A percentile compares a stretch with the other conserved stretches of the same genome.
These are phyloP conservation scores for Drosophila mimica DNA, from an alignment of 2,888 invertebrate genomes.

Conservation along the genomic window DNA sequence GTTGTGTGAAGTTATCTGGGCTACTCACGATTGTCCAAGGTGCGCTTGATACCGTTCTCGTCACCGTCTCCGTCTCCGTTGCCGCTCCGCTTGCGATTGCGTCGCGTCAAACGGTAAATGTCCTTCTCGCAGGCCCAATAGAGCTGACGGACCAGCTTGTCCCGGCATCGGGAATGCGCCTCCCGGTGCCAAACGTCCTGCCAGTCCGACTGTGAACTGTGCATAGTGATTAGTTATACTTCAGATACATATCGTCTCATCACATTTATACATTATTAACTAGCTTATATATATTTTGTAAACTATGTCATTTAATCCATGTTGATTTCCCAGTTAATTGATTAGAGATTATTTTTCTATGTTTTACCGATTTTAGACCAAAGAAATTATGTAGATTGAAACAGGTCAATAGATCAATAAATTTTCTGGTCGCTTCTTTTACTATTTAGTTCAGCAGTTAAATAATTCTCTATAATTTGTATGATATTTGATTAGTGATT, in stretches of 20 bases:
- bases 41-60: slow-evolving; percentile 55
- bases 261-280: background rate
- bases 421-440: background rate
- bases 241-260: background rate
- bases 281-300: background rate
- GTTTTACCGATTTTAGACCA: no score
- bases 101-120: slow-evolving; percentile 86
- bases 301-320: background rate
- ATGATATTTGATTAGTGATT: no score
- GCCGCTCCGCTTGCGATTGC: slow-evolving; percentile 80
- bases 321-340: background rate
- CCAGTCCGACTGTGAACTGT: slow-evolving; percentile 87
- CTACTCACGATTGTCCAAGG: slow-evolving; percentile 50
- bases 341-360: background rate
- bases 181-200: slow-evolving; percentile 87
- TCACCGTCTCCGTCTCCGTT: background rate
- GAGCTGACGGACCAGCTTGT: slow-evolving; percentile 86
- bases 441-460: no score
- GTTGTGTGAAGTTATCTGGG: background rate
- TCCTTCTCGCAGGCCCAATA: slow-evolving; percentile 88
- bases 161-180: slow-evolving; percentile 87
- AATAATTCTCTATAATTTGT: background rate
- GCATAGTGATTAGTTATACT: background rate
- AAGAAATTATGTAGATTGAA: no score
- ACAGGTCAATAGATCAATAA: no score